phyloP scores from a whole-genome alignment of 2,797 vertebrate species.

The Synanceia verrucosa region DNA sequence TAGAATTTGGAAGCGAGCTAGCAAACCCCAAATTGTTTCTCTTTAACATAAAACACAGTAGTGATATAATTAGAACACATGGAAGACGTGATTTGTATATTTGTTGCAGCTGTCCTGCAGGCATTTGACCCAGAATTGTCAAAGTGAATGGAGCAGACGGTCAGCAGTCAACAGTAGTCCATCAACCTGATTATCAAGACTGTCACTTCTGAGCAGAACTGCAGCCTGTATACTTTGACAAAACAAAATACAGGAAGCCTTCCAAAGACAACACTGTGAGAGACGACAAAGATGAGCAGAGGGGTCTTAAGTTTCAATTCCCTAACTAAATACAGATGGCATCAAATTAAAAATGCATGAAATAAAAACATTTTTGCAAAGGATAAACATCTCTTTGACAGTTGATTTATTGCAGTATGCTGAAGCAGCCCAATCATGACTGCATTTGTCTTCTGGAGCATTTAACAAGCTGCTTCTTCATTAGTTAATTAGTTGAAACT shows the following conservation, averaged over 20 bases:
- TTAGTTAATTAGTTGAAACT: no score
- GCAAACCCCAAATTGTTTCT: background rate
- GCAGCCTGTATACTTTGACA: constrained; percentile 33
- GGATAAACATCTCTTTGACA: background rate
- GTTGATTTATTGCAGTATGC: background rate
- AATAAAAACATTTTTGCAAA: background rate
- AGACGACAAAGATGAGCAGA: constrained; percentile 26
- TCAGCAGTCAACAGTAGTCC: constrained; percentile 45
- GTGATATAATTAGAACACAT: background rate
- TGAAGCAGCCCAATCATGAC: background rate
- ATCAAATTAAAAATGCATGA: background rate
- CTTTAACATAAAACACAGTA: background rate
- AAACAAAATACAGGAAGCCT: constrained; percentile 18
- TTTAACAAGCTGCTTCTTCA: no score
- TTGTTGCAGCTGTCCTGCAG: constrained; percentile 19
- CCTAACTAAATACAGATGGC: constrained; percentile 17
- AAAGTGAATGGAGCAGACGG: constrained; percentile 20
- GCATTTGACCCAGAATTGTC: constrained; percentile 64
- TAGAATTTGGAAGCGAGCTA: background rate
- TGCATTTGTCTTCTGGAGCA: background rate
- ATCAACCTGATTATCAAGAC: constrained; percentile 43
- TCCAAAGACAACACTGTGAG: constrained; percentile 30
- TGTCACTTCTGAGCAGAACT: constrained; percentile 48
- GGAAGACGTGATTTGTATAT: background rate
- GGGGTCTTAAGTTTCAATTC: constrained; percentile 6